A percentile compares a stretch with the other conserved stretches of the same genome.
Evolutionary conservation across 2,797 vertebrate genomes (phyloP).

Genomic region (Leptodactylus fallax): DNA sequence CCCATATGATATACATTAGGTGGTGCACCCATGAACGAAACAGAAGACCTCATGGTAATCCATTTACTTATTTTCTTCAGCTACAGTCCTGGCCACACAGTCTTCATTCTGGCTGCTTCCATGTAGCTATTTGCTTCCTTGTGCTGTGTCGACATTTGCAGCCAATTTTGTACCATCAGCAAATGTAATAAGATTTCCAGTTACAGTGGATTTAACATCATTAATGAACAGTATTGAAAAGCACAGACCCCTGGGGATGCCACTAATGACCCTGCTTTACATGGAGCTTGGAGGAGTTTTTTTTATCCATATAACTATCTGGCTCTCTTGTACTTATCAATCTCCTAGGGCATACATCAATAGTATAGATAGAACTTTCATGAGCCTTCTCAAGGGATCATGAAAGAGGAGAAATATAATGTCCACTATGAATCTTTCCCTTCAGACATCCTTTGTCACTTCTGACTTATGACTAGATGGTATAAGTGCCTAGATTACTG

Average conservation of each 20-base stretch:
- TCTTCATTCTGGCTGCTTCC: constrained; percentile 47
- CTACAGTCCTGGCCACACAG: constrained; percentile 10
- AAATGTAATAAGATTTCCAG: constrained; percentile 62
- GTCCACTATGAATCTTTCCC: constrained; percentile 9
- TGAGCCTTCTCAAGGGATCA: constrained; percentile 11
- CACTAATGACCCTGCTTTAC: constrained; percentile 54
- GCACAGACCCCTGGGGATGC: constrained; percentile 49
- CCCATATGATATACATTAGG: not conserved
- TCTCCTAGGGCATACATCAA: constrained; percentile 46
- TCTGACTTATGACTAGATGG: not conserved
- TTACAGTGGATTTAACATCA: constrained; percentile 63
- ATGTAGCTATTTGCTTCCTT: constrained; percentile 56
- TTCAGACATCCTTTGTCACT: not conserved
- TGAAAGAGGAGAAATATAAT: not conserved
- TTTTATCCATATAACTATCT: constrained; percentile 34
- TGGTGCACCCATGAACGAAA: not conserved
- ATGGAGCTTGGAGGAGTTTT: constrained; percentile 26
- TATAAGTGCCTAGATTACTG: not conserved
- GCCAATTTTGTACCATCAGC: constrained; percentile 61
- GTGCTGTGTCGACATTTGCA: constrained; percentile 62
- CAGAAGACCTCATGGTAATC: not conserved
- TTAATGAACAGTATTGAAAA: constrained; percentile 61
- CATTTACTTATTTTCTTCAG: not conserved
- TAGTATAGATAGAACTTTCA: constrained; percentile 15
- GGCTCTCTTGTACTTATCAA: constrained; percentile 33